These are phyloP conservation scores for Hyposmocoma kahamanoa DNA, from an alignment of 1,140 invertebrate species.

Conservation along the genomic window DNA sequence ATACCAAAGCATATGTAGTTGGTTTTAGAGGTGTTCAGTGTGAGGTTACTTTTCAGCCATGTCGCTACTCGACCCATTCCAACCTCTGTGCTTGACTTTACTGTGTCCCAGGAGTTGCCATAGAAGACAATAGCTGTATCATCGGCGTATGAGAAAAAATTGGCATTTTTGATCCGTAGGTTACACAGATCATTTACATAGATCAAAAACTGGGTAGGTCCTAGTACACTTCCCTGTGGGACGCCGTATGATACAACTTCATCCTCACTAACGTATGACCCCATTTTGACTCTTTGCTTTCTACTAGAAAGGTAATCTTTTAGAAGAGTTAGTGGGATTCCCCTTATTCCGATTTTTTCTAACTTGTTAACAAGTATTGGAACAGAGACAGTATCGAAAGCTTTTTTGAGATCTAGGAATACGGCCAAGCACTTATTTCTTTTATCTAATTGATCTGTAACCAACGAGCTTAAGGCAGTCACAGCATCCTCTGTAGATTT, in stretches of 20 bases:
- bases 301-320: slow-evolving; percentile 7
- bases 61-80: slow-evolving; percentile 4
- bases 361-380: slow-evolving; percentile 10
- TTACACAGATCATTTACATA: slow-evolving; percentile 16
- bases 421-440: too few species aligned
- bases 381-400: too few species aligned
- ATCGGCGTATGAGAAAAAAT: slow-evolving; percentile 10
- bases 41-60: slow-evolving; percentile 12
- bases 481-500: too few species aligned
- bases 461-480: too few species aligned
- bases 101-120: slow-evolving; percentile 7
- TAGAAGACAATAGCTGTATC: slow-evolving; percentile 10
- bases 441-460: too few species aligned
- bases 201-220: slow-evolving; percentile 12
- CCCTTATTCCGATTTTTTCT: slow-evolving; percentile 13
- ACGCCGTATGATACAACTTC: slow-evolving; percentile 11
- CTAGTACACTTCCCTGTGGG: slow-evolving; percentile 15
- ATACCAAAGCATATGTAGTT: slow-evolving; percentile 10
- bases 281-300: slow-evolving; percentile 13
- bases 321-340: slow-evolving; percentile 6
- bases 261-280: slow-evolving; percentile 1
- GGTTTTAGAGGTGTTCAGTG: slow-evolving; percentile 9
- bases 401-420: too few species aligned
- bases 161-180: slow-evolving; percentile 2
- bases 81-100: background rate